A percentile compares a stretch with the other conserved stretches of the same genome.
These are phyloP conservation scores for Sphaerophoria taeniata DNA, from an alignment of 2,888 invertebrate genomes.

Conservation along the genomic window DNA sequence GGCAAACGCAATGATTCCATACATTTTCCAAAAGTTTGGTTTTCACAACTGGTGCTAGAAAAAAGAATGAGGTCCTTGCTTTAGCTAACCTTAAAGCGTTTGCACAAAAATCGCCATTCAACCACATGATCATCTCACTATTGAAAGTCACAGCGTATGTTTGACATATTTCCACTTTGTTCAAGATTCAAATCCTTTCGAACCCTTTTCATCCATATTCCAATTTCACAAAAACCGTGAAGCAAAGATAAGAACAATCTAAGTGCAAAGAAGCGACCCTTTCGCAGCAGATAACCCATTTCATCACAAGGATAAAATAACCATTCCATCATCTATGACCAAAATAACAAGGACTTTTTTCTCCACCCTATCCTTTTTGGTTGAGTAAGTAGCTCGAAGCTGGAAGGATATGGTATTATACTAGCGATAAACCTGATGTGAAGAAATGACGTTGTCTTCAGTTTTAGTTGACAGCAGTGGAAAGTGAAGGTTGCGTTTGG, in stretches of 20 bases:
- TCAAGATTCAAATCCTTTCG: too few relatives aligned
- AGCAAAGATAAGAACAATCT: not conserved
- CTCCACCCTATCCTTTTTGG: constrained; percentile 23
- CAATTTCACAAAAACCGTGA: not conserved
- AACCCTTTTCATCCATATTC: too few relatives aligned
- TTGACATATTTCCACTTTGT: too few relatives aligned
- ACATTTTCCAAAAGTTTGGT: too few relatives aligned
- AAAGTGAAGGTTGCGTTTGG: constrained; percentile 66
- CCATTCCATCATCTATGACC: constrained; percentile 61
- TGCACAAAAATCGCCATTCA: too few relatives aligned
- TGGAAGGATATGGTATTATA: constrained; percentile 27
- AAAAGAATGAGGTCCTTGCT: too few relatives aligned
- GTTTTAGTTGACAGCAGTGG: constrained; percentile 65
- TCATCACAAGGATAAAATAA: constrained; percentile 38
- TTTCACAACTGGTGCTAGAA: too few relatives aligned
- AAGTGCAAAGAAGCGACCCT: constrained; percentile 43
- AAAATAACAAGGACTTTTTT: constrained; percentile 47
- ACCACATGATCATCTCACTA: too few relatives aligned
- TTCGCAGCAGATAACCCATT: constrained; percentile 42
- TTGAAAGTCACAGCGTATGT: too few relatives aligned
- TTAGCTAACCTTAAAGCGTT: too few relatives aligned
- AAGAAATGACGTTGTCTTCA: constrained; percentile 64
- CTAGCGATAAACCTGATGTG: constrained; percentile 56
- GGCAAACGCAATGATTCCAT: too few relatives aligned
- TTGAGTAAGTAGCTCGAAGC: constrained; percentile 23